Conservation (phyloP, 2,888 invertebrate genomes). For the Leptopilina syphax region DNA sequence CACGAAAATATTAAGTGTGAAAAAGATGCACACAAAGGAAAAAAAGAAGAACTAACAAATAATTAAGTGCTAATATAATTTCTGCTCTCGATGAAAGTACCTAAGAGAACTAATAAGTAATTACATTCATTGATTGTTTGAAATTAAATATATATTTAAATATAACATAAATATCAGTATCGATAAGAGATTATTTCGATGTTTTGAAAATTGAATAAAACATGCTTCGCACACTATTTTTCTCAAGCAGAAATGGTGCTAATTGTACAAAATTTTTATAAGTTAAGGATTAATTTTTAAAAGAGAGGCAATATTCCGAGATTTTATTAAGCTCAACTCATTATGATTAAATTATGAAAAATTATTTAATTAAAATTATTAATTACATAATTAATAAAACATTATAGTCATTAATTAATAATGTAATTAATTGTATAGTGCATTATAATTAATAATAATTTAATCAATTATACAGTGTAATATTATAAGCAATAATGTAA, state of each 20-base stretch:
- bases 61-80: conserved; percentile 3
- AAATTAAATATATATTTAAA: neutral
- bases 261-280: conserved; percentile 3
- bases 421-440: too few relatives aligned
- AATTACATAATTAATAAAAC: neutral
- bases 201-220: conserved; percentile 1
- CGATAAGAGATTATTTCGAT: conserved; percentile 19
- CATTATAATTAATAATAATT: too few relatives aligned
- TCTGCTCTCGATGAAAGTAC: conserved; percentile 12
- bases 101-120: conserved; percentile 1
- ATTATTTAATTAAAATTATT: neutral
- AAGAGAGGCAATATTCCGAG: neutral
- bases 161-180: conserved; percentile 6
- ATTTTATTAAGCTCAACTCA: conserved; percentile 15
- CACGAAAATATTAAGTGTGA: conserved; percentile 7
- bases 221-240: neutral
- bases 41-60: neutral
- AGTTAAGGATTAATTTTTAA: neutral
- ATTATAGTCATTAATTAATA: too few relatives aligned
- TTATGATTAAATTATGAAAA: neutral
- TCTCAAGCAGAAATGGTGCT: conserved; percentile 15
- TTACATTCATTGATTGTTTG: conserved; percentile 1
- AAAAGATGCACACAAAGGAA: neutral
- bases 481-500: too few relatives aligned
- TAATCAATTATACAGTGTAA: too few relatives aligned